These are phyloP conservation scores for Neoniphon sammara DNA, from an alignment of 2,797 vertebrate genomes.

Conservation along the genomic window DNA sequence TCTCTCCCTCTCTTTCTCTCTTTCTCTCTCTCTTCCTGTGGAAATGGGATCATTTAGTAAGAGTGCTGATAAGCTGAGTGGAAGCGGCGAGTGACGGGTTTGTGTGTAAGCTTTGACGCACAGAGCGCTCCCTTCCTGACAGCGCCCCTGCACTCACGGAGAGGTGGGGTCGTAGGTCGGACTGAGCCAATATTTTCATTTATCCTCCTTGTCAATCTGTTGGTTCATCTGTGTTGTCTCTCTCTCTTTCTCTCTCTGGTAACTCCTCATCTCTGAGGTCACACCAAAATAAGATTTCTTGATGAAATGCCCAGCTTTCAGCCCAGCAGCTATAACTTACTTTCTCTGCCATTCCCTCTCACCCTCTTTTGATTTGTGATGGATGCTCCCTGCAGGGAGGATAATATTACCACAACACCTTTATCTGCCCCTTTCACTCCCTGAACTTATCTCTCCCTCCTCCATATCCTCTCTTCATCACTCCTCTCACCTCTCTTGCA, in stretches of 20 bases:
- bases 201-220: slow-evolving; percentile 34
- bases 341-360: slow-evolving; percentile 29
- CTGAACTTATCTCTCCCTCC: slow-evolving; percentile 28
- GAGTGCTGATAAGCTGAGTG: slow-evolving; percentile 66
- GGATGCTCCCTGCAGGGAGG: slow-evolving; percentile 21
- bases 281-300: slow-evolving; percentile 41
- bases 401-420: slow-evolving; percentile 36
- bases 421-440: slow-evolving; percentile 38
- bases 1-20: slow-evolving; percentile 21
- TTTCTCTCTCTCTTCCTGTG: slow-evolving; percentile 68
- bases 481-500: slow-evolving; percentile 33
- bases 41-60: slow-evolving; percentile 72
- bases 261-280: slow-evolving; percentile 22
- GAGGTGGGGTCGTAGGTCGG: slow-evolving; percentile 49
- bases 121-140: slow-evolving; percentile 53
- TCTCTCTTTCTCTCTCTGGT: slow-evolving; percentile 22
- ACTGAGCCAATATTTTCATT: slow-evolving; percentile 45
- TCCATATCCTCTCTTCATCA: slow-evolving; percentile 39
- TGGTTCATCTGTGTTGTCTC: slow-evolving; percentile 27
- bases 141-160: slow-evolving; percentile 19
- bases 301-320: slow-evolving; percentile 15
- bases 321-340: slow-evolving; percentile 28
- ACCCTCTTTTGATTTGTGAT: slow-evolving; percentile 48
- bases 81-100: slow-evolving; percentile 36
- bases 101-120: slow-evolving; percentile 66